phyloP scores from a whole-genome alignment of 2,797 vertebrate species.

The Oceanodroma leucorhoa region DNA sequence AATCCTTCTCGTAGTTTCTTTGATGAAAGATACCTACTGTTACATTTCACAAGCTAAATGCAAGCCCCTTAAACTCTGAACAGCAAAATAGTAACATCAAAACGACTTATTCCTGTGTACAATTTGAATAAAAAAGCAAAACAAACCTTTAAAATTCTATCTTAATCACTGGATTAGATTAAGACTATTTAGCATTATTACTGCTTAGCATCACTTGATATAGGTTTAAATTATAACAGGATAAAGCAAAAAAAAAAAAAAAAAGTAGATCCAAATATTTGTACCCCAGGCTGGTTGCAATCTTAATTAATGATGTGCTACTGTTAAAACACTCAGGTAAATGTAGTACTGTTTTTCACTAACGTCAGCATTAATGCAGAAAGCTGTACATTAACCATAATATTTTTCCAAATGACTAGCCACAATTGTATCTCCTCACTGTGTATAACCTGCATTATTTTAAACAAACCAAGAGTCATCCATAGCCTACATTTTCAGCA shows the following conservation, averaged over 20 bases:
- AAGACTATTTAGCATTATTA: background rate
- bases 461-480: background rate
- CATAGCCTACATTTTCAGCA: background rate
- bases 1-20: background rate
- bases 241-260: background rate
- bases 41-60: background rate
- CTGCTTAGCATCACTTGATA: slow-evolving; percentile 4
- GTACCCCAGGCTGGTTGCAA: background rate
- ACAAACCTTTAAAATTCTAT: background rate
- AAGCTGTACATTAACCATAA: background rate
- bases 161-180: background rate
- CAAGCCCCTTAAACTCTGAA: background rate
- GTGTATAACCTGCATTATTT: background rate
- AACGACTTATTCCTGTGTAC: background rate
- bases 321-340: background rate
- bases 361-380: background rate
- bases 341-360: background rate
- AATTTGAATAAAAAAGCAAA: background rate
- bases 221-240: background rate
- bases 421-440: background rate
- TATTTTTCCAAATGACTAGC: background rate
- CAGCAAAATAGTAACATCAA: background rate
- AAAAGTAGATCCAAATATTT: background rate
- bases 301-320: background rate
- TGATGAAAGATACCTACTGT: background rate